Base-by-base conservation (phyloP, 2,888 invertebrate species). In the Gastrophysa polygoni region DNA sequence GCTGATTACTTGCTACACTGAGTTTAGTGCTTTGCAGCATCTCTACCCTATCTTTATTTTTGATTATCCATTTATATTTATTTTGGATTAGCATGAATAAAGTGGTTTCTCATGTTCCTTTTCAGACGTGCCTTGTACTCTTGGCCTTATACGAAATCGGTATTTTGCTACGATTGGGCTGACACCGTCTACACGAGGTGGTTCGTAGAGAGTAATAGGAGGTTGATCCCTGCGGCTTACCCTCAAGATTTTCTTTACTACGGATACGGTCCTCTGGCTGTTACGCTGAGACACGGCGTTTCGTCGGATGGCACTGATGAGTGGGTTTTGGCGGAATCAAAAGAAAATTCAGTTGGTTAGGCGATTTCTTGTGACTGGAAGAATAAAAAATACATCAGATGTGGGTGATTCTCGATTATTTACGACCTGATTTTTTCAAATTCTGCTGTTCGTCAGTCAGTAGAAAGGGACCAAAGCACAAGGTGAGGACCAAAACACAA, bases 281-380 rank as follows among this genome's bases (percentile, higher is more conserved):
- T 50, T 18, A 32, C 50, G 16, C 29, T 50, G 17, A 50, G 50
- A 50, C 17, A 11, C 29, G 32, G 32, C 18, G 18, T 32, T 17
- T 29, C 50, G 10, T 50, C 50, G 10, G 50, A 50, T 50, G 50
- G 50, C 11, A 50, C 50, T 6, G 50, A 50, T 18, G 50, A 50
- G 28, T 50, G 50, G 50, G 18, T 50, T 16, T 32, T 50, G 32
- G 50, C 18, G 1, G 50, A 28, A 28, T 50, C 50, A 1, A 50
- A 50, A 16, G 50, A 50, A 24, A 32, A 50, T 38, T 32, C 28
- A 32, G 28, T 2, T 1, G 11, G 5, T 11, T 32, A 49, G 7
- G 16, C 11, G 7, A 24, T 28, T 50, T 16, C 4, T 28, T 2
- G 10, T 5, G 59, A 61, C n/a, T n/a, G n/a, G n/a, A n/a, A n/a